A percentile compares a stretch with the other conserved stretches of the same genome.
phyloP scores from a whole-genome alignment of 2,888 invertebrate genomes.

The Hyalella azteca region DNA sequence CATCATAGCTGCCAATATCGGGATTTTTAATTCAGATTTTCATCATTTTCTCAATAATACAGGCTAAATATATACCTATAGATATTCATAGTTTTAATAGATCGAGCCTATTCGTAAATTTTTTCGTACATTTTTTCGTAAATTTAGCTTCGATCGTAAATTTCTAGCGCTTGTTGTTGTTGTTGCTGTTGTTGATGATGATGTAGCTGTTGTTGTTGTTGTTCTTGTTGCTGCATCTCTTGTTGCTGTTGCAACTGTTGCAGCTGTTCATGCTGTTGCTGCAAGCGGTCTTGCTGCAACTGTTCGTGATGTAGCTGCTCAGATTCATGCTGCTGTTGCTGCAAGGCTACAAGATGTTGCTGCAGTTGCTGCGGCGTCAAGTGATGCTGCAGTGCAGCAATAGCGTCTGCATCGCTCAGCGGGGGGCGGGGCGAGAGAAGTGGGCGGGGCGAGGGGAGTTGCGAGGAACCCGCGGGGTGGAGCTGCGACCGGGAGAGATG shows the following conservation, averaged over 20 bases:
- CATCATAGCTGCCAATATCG: too few relatives aligned
- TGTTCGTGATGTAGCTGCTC: not conserved
- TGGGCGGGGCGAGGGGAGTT: conserved; percentile 2
- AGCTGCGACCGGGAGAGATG: not conserved
- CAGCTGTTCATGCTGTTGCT: not conserved
- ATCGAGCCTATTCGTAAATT: too few relatives aligned
- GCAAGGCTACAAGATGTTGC: not conserved
- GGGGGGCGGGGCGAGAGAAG: not conserved
- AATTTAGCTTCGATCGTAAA: conserved; percentile 2
- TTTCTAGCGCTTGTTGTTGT: conserved; percentile 1
- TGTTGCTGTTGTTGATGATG: not conserved
- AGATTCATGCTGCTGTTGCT: conserved; percentile 7
- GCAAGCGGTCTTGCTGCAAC: not conserved
- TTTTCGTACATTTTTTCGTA: too few relatives aligned
- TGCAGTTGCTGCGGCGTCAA: conserved; percentile 3
- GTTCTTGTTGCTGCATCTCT: not conserved
- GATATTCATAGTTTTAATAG: too few relatives aligned
- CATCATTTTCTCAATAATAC: too few relatives aligned
- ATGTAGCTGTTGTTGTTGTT: not conserved
- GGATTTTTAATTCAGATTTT: too few relatives aligned
- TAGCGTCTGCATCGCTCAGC: not conserved
- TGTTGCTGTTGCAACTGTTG: not conserved
- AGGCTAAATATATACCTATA: too few relatives aligned
- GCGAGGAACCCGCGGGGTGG: not conserved
- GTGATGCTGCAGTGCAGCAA: conserved; percentile 6